Evolutionary conservation across 2,113 vertebrate genomes (phyloP).

Genomic region (Aspidoscelis tigris): DNA sequence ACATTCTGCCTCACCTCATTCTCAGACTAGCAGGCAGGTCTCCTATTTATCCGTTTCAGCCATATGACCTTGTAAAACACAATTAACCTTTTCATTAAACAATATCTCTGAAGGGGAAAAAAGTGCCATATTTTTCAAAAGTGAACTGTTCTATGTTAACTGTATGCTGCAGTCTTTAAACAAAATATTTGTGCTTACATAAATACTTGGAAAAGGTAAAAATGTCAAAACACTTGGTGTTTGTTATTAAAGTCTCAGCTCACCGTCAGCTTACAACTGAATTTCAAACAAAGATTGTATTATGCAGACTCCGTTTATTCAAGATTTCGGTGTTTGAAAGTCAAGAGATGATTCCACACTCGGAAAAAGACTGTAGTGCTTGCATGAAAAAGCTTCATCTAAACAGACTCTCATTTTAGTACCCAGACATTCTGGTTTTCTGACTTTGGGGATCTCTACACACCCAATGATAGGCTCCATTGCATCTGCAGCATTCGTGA

Average conservation of each 20-base stretch:
- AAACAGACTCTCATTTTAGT: not conserved
- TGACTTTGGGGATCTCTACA: not conserved
- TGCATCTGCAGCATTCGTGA: not conserved
- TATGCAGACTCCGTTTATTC: constrained; percentile 62
- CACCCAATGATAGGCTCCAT: not conserved
- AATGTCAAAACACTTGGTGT: constrained; percentile 78
- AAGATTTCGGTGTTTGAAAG: constrained; percentile 59
- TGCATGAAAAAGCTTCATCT: constrained; percentile 11
- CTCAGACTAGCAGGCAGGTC: constrained; percentile 55
- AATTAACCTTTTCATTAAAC: constrained; percentile 74
- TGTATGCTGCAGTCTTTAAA: constrained; percentile 59
- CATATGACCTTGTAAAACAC: constrained; percentile 61
- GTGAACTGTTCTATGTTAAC: constrained; percentile 74
- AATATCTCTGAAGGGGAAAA: constrained; percentile 55
- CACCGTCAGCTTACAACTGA: constrained; percentile 73
- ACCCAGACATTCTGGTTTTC: not conserved
- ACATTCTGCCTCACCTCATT: constrained; percentile 40
- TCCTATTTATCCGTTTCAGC: constrained; percentile 38
- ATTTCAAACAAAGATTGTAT: constrained; percentile 68
- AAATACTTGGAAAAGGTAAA: constrained; percentile 79
- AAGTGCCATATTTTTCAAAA: constrained; percentile 47
- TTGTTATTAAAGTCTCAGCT: constrained; percentile 71
- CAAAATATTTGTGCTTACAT: constrained; percentile 77
- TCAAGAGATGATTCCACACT: constrained; percentile 40
- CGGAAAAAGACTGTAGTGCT: constrained; percentile 47